Conservation (phyloP, 2,888 invertebrate genomes). For the Cerastoderma edule region DNA sequence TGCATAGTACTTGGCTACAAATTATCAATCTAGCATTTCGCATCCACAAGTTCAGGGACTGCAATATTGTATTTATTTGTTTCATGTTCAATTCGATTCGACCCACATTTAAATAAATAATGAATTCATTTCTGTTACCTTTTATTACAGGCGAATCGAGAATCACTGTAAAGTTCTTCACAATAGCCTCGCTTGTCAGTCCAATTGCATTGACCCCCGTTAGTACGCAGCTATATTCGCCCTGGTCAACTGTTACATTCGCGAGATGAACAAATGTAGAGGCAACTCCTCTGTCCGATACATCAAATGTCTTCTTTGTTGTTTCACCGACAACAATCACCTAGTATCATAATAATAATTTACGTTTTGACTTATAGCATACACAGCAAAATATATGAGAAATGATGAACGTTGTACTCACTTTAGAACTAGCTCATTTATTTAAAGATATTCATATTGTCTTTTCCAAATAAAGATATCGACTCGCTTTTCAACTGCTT, state of each 20-base stretch:
- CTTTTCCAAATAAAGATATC: too few species aligned
- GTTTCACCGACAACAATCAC: not conserved
- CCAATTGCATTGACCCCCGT: conserved; percentile 6
- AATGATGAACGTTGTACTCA: not conserved
- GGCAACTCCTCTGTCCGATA: not conserved
- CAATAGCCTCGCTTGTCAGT: conserved; percentile 1
- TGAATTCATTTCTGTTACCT: not conserved
- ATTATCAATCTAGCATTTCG: not conserved
- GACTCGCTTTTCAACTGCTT: too few species aligned
- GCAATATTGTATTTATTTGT: not conserved
- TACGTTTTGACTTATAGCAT: not conserved
- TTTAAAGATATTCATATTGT: too few species aligned
- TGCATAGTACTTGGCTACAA: too few species aligned
- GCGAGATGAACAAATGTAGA: not conserved
- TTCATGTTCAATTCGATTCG: not conserved
- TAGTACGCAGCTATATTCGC: conserved; percentile 2
- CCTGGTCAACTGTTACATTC: not conserved
- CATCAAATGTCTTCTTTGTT: not conserved
- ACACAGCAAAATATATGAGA: not conserved
- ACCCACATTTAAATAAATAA: not conserved
- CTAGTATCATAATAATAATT: not conserved
- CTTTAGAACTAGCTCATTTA: too few species aligned
- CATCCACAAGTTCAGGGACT: not conserved
- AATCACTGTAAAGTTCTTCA: conserved; percentile 24
- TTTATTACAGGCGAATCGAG: not conserved